phyloP scores from a whole-genome alignment of 1,140 invertebrate genomes.

The Drosophila tsacasi region DNA sequence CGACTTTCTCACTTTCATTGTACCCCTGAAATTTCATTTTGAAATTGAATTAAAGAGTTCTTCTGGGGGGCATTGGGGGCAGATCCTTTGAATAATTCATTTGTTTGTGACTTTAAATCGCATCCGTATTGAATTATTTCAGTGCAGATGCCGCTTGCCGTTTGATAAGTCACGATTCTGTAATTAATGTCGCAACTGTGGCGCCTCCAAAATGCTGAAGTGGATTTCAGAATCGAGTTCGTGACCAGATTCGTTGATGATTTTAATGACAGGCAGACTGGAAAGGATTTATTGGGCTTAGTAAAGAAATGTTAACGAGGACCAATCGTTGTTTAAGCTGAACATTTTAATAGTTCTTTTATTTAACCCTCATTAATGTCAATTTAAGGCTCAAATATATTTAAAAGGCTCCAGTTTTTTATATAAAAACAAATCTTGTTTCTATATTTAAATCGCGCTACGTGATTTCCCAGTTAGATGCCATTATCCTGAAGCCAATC shows the following conservation, averaged over 20 bases:
- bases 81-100: slow-evolving; percentile 31
- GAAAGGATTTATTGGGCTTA: slow-evolving; percentile 35
- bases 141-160: slow-evolving; percentile 14
- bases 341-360: not conserved
- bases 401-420: not conserved
- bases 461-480: not conserved
- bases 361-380: not conserved
- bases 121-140: slow-evolving; percentile 4
- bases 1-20: slow-evolving; percentile 29
- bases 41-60: slow-evolving; percentile 44
- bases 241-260: slow-evolving; percentile 44
- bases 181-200: slow-evolving; percentile 52
- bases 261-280: slow-evolving; percentile 21
- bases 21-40: slow-evolving; percentile 21
- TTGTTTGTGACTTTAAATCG: slow-evolving; percentile 19
- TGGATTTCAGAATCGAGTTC: slow-evolving; percentile 53
- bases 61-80: not conserved
- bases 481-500: not conserved
- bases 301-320: slow-evolving; percentile 27
- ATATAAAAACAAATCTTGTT: not conserved
- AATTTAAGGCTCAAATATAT: no score
- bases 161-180: slow-evolving; percentile 53
- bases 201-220: slow-evolving; percentile 35
- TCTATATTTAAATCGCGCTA: not conserved
- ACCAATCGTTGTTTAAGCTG: not conserved